These are phyloP conservation scores for Pteruthius melanotis DNA, from an alignment of 2,113 vertebrate species.

Conservation along the genomic window DNA sequence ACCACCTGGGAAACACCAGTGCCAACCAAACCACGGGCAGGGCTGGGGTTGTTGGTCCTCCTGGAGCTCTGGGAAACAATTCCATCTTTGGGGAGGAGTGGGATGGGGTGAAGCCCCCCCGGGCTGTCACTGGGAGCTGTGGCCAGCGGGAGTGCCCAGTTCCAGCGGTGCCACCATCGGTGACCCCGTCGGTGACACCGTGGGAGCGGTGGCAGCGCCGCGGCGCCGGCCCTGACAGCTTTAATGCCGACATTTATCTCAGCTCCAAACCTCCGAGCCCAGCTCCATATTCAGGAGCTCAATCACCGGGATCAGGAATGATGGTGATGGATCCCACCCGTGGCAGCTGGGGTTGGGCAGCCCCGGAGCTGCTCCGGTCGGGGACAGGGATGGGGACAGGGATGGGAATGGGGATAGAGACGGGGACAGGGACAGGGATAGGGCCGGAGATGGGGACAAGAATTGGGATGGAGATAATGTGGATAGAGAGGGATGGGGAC, in stretches of 20 bases:
- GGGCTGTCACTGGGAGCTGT: background rate
- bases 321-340: background rate
- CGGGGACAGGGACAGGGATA: background rate
- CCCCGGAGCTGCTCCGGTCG: background rate
- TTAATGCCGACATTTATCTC: conserved; percentile 64
- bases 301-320: conserved; percentile 12
- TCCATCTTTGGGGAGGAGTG: background rate
- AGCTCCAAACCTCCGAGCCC: conserved; percentile 18
- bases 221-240: conserved; percentile 42
- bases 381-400: background rate
- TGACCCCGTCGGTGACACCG: background rate
- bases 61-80: background rate
- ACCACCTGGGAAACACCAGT: background rate
- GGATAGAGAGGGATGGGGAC: background rate
- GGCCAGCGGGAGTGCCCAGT: background rate
- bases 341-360: background rate
- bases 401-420: too few species aligned
- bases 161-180: background rate
- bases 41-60: background rate
- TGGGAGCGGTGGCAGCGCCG: background rate
- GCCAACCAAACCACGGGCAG: background rate
- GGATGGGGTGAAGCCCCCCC: background rate
- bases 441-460: too few species aligned
- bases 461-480: too few species aligned
- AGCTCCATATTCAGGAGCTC: conserved; percentile 30